Evolutionary conservation across 2,113 vertebrate genomes (phyloP), one percentile per base, ranked within the genome.

Genomic region (Toxostoma redivivum): DNA sequence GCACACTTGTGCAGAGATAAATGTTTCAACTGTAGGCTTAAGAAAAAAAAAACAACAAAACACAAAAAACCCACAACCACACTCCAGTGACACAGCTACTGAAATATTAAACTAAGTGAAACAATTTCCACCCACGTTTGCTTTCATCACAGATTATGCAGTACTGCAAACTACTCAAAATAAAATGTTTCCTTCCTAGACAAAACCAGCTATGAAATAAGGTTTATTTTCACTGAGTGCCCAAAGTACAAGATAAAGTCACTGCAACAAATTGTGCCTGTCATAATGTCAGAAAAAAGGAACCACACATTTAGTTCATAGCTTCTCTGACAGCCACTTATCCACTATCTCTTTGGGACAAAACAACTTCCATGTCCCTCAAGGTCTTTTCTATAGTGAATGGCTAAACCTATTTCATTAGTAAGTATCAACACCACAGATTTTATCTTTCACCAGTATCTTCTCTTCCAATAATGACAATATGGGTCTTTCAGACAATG

Each of bases 51-150:
- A 11, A 5, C 40, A 5, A 11, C 11, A 7, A 51, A 15, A 31
- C 17, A 27, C 47, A 84, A 87, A 70, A 56, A 38, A 24, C 5
- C 9, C 35, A 33, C 21, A 47, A 70, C 4, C 15, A 23, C 22
- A 87, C 37, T 62, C 44, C 72, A 86, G 50, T 78, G 79, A 96
- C 81, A 96, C 44, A 85, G 66, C 44, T 87, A 91, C 90, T 89
- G 93, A 94, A 95, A 81, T 96, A 94, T 97, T 96, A 95, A 80
- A 83, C 85, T 95, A 60, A 45, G 71, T 48, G 45, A 97, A 98
- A 95, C 47, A 82, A 91, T 83, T 97, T 88, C 80, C 72, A 83
- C 61, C 47, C 81, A 81, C 42, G 5, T 94, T 96, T 97, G 47
- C 76, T 95, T 96, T 97, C 86, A 92, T 86, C 92, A 89, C 56